Evolutionary conservation across 2,113 vertebrate species (phyloP).

Genomic region (Microtus montanus): DNA sequence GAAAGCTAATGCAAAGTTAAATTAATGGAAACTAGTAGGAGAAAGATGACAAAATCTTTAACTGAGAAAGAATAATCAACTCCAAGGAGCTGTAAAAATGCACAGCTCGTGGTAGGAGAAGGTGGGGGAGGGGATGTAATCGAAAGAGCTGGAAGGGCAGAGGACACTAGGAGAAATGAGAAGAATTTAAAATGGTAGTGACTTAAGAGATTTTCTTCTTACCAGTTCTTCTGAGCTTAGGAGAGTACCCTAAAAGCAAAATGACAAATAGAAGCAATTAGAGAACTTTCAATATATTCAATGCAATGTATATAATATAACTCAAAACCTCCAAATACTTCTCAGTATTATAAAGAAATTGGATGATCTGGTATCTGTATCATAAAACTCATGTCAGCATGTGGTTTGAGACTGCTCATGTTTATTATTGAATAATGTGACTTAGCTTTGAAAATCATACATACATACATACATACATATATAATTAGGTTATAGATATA

Average conservation of each 20-base stretch:
- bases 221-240: conserved; percentile 77
- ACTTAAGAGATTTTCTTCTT: conserved; percentile 35
- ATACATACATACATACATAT: neutral
- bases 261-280: conserved; percentile 29
- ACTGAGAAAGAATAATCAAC: neutral
- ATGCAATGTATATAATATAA: neutral
- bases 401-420: neutral
- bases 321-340: conserved; percentile 46
- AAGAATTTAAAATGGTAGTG: conserved; percentile 53
- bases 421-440: conserved; percentile 7
- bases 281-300: conserved; percentile 46
- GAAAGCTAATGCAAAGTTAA: conserved; percentile 1
- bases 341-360: conserved; percentile 28
- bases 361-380: conserved; percentile 1
- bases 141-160: neutral
- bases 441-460: neutral
- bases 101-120: neutral
- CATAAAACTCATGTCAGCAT: neutral
- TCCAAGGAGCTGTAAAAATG: neutral
- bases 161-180: neutral
- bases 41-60: neutral
- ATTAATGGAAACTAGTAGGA: neutral
- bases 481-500: neutral
- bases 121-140: neutral
- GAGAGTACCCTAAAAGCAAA: conserved; percentile 65